A percentile compares a stretch with the other conserved stretches of the same genome.
Conservation (phyloP, 2,113 vertebrate species). For the Puntigrus tetrazona region DNA sequence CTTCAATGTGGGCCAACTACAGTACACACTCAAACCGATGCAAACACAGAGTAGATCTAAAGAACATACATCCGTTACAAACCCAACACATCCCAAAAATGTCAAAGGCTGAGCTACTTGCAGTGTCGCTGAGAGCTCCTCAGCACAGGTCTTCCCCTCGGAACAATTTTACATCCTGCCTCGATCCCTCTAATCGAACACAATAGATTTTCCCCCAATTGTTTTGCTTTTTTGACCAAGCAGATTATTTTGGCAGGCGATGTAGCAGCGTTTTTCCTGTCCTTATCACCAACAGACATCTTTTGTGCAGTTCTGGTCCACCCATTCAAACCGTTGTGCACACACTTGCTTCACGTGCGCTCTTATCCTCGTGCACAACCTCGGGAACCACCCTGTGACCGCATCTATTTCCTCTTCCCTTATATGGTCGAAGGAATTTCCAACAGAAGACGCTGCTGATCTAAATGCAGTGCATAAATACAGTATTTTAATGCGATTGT, state of each 20-base stretch:
- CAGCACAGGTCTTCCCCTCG: conserved; percentile 62
- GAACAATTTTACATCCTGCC: conserved; percentile 52
- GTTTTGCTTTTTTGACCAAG: conserved; percentile 63
- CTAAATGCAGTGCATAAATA: not conserved
- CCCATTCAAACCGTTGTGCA: conserved; percentile 36
- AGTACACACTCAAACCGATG: not conserved
- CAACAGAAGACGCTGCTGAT: not conserved
- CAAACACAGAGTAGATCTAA: not conserved
- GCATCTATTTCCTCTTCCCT: not conserved
- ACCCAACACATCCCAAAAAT: not conserved
- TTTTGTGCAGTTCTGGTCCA: conserved; percentile 65
- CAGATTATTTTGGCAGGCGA: conserved; percentile 68
- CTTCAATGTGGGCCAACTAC: not conserved
- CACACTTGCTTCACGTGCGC: conserved; percentile 14
- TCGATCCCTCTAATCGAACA: conserved; percentile 66
- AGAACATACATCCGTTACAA: not conserved
- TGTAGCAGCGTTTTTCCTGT: conserved; percentile 61
- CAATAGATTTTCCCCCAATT: conserved; percentile 78
- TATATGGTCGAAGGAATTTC: conserved; percentile 37
- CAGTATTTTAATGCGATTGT: not conserved
- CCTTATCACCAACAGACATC: conserved; percentile 75
- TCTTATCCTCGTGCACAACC: conserved; percentile 3
- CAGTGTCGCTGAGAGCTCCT: conserved; percentile 56
- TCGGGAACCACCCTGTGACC: conserved; percentile 23
- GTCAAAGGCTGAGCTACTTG: conserved; percentile 25